These are phyloP conservation scores for Buteo buteo DNA, from an alignment of 2,113 vertebrate species.

Conservation along the genomic window DNA sequence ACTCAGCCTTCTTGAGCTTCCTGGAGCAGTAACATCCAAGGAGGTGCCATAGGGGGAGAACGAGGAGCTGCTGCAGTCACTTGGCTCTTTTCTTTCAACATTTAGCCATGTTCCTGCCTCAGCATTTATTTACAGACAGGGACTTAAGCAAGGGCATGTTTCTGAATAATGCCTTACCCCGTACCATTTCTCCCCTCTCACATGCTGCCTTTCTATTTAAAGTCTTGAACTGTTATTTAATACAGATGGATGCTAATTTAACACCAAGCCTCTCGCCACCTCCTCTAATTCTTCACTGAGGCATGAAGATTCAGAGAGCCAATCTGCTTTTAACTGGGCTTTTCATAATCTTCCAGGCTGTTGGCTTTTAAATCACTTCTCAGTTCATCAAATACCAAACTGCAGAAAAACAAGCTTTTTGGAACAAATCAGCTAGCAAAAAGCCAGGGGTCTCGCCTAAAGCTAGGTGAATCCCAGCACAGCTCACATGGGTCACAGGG, in stretches of 20 bases:
- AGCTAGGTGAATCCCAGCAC: background rate
- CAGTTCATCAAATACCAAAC: background rate
- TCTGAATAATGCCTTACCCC: constrained; percentile 6
- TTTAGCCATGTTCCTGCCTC: background rate
- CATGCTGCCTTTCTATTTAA: constrained; percentile 34
- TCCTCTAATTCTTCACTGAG: constrained; percentile 10
- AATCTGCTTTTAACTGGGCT: constrained; percentile 22
- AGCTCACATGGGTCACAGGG: background rate
- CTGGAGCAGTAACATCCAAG: background rate
- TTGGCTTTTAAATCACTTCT: constrained; percentile 28
- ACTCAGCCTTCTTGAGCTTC: background rate
- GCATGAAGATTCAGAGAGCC: constrained; percentile 8
- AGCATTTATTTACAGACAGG: constrained; percentile 22
- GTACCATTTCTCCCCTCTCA: constrained; percentile 6
- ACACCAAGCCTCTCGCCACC: constrained; percentile 10
- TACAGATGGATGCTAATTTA: constrained; percentile 45
- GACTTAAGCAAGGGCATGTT: constrained; percentile 31
- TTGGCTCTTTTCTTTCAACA: background rate
- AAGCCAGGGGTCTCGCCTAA: background rate
- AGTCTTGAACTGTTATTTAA: constrained; percentile 34
- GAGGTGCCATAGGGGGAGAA: background rate
- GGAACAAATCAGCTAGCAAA: background rate
- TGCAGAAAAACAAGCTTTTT: background rate
- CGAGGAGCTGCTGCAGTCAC: background rate
- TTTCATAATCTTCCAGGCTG: constrained; percentile 7